phyloP scores from a whole-genome alignment of 1,140 invertebrate species.

The Bombus impatiens region DNA sequence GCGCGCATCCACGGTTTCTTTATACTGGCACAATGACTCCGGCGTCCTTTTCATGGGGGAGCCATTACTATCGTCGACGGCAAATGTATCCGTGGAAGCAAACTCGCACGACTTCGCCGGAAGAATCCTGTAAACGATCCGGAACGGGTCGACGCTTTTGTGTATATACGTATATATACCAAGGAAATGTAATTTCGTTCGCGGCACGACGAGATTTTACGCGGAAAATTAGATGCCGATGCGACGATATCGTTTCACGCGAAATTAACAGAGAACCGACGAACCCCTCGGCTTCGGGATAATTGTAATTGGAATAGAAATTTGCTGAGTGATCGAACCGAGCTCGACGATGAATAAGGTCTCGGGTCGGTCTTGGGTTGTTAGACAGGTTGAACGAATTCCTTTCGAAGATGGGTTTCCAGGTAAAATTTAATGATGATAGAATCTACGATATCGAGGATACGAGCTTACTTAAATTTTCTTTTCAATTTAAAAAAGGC shows the following conservation, averaged over 20 bases:
- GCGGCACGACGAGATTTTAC: neutral
- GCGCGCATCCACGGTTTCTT: constrained; percentile 54
- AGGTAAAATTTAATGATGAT: neutral
- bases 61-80: constrained; percentile 48
- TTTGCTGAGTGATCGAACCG: neutral
- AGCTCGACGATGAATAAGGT: neutral
- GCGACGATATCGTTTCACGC: neutral
- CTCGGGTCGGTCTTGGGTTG: neutral
- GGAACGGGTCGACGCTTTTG: constrained; percentile 45
- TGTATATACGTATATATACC: neutral
- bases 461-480: neutral
- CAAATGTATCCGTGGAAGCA: constrained; percentile 26
- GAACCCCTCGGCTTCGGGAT: neutral
- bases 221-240: constrained; percentile 23
- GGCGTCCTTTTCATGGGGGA: constrained; percentile 44
- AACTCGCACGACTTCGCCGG: constrained; percentile 33
- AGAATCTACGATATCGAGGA: neutral
- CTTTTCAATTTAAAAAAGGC: neutral
- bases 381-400: neutral
- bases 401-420: neutral
- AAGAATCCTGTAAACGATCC: constrained; percentile 57
- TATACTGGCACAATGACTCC: constrained; percentile 56
- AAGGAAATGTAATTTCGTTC: constrained; percentile 40
- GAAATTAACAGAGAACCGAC: neutral
- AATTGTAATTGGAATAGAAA: constrained; percentile 14